Base-by-base conservation (phyloP, 2,888 invertebrate genomes). In the Drosophila multiciliata region DNA sequence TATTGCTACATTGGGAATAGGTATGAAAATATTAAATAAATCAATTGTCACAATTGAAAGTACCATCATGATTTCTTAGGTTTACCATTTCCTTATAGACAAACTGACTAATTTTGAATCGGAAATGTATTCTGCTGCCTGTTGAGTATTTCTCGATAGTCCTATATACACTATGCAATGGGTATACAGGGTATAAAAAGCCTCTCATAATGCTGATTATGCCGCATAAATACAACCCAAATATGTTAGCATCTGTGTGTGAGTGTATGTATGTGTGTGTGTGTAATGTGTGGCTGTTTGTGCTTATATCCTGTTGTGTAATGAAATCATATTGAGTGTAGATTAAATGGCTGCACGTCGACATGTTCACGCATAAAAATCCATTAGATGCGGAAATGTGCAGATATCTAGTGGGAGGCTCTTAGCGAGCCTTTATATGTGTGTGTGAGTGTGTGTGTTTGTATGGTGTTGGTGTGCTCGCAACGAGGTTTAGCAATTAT, bases 261-360 rank as follows among this genome's bases (percentile, higher is more conserved):
- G 17, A 23, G 9, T 48, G 26, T n/a, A n/a, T 26, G 23, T 35
- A 8, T 70, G 29, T 29, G 49, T 17, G 17, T 12, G 36, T 29
- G 45, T 58, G 26, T 49, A n/a, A 17, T 58, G n/a, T 58, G 32
- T n/a, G 11, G 20, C 4, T 58, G 49, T 40, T 23, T 64, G 67
- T 63, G 55, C 12, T 45, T 64, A 49, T 53, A 55, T 84, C 84
- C 84, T 80, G 85, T 85, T 87, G 85, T 60, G 85, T 73, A 80
- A 79, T 80, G 76, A 85, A 85, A 85, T 85, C 86, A 83, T 86
- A 88, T 86, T 86, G 86, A 83, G 86, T 87, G 83, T 86, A 75
- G 86, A 82, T 88, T 88, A 83, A 87, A 88, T 82, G 88, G 78
- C 84, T 62, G 88, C 86, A 88, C 83, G 88, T 83, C 80, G 86